phyloP scores from a whole-genome alignment of 2,888 invertebrate genomes.

The Drosophila merina region DNA sequence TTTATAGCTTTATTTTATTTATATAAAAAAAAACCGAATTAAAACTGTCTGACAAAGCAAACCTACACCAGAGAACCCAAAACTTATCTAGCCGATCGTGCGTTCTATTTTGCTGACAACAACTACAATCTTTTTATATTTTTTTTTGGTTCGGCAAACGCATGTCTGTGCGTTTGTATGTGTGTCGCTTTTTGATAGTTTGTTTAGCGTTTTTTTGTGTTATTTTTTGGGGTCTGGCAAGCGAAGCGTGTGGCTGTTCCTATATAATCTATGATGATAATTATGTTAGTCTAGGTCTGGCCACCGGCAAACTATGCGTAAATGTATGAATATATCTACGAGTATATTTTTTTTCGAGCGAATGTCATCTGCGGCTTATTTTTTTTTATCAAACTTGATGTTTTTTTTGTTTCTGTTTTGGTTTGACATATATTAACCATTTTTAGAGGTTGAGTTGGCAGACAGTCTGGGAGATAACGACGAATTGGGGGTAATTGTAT shows the following conservation, averaged over 20 bases:
- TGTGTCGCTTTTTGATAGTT: slow-evolving; percentile 34
- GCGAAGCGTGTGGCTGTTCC: slow-evolving; percentile 40
- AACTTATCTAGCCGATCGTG: slow-evolving; percentile 72
- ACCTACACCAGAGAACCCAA: slow-evolving; percentile 33
- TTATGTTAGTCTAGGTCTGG: slow-evolving; percentile 52
- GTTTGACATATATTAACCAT: slow-evolving; percentile 65
- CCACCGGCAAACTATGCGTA: slow-evolving; percentile 33
- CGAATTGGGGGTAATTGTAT: slow-evolving; percentile 54
- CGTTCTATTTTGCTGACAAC: slow-evolving; percentile 61
- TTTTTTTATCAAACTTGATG: slow-evolving; percentile 54
- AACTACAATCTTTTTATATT: slow-evolving; percentile 21
- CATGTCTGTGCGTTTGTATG: slow-evolving; percentile 44
- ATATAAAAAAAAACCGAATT: background rate
- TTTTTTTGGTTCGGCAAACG: slow-evolving; percentile 41
- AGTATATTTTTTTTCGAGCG: slow-evolving; percentile 12
- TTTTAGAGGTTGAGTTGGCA: slow-evolving; percentile 40
- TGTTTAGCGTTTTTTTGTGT: slow-evolving; percentile 35
- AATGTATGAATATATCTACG: slow-evolving; percentile 12
- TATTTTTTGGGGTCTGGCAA: slow-evolving; percentile 46
- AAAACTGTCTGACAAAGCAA: slow-evolving; percentile 36
- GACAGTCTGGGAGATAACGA: slow-evolving; percentile 42
- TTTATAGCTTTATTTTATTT: background rate
- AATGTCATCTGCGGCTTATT: slow-evolving; percentile 65
- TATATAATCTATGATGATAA: slow-evolving; percentile 45
- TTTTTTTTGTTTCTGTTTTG: slow-evolving; percentile 10